Evolutionary conservation across 2,113 vertebrate genomes (phyloP).

Genomic region (Notarius lentiginosus): DNA sequence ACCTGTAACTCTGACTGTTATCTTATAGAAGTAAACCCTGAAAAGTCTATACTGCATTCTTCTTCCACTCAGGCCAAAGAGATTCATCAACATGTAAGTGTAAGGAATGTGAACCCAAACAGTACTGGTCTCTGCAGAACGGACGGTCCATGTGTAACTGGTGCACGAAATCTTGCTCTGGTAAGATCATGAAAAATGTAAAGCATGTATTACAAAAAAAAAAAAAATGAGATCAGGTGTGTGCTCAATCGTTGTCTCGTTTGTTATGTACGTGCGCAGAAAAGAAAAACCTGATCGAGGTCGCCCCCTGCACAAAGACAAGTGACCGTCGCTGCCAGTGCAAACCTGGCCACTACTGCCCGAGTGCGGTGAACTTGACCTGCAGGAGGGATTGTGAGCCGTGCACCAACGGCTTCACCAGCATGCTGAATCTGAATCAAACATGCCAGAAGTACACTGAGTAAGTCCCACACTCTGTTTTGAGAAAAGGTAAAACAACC

Average conservation of each 20-base stretch:
- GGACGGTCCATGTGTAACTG: neutral
- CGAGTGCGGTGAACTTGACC: neutral
- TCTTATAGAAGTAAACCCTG: no score
- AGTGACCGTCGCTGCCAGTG: slow-evolving; percentile 42
- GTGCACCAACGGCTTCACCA: slow-evolving; percentile 49
- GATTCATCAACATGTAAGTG: neutral
- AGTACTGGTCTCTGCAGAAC: neutral
- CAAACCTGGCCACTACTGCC: slow-evolving; percentile 41
- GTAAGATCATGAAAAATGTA: neutral
- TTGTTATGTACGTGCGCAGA: neutral
- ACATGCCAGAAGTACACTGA: slow-evolving; percentile 31
- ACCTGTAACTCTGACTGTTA: no score
- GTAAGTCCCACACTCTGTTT: slow-evolving; percentile 29
- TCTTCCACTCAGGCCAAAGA: slow-evolving; percentile 10
- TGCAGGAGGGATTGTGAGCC: slow-evolving; percentile 37
- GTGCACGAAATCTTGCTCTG: slow-evolving; percentile 25
- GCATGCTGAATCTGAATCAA: neutral
- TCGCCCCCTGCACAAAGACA: neutral
- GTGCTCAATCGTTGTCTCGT: neutral
- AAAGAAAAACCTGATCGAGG: neutral
- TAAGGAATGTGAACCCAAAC: neutral
- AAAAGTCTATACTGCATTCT: neutral
- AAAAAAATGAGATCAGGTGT: neutral
- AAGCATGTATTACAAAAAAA: no score
- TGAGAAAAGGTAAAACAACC: neutral